These are phyloP conservation scores for Ormyrus nitidulus DNA, from an alignment of 2,888 invertebrate species.

Conservation along the genomic window DNA sequence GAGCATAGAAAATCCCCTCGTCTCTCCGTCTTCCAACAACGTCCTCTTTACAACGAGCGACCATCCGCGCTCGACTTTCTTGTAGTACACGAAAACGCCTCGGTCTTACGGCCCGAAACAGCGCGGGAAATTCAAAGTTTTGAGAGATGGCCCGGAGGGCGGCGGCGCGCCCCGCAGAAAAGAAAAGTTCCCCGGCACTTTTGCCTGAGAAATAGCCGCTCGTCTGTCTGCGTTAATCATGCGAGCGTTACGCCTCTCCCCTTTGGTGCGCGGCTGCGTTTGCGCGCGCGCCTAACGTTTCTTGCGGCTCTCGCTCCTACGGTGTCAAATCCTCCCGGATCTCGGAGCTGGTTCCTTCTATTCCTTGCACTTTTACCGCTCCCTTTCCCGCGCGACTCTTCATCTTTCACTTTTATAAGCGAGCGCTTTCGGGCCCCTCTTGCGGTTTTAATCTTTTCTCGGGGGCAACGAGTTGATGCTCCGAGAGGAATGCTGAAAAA, in stretches of 20 bases:
- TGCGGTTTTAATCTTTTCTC: too few relatives aligned
- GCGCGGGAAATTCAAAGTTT: constrained; percentile 46
- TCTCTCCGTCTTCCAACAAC: not conserved
- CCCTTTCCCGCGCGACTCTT: too few relatives aligned
- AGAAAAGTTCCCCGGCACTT: constrained; percentile 59
- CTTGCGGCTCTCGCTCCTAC: not conserved
- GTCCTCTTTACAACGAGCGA: not conserved
- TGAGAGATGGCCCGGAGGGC: constrained; percentile 53
- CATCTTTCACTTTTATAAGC: too few relatives aligned
- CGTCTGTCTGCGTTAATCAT: constrained; percentile 68
- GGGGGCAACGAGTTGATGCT: too few relatives aligned
- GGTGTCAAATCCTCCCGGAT: constrained; percentile 25
- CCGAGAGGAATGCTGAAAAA: too few relatives aligned
- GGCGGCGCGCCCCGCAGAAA: constrained; percentile 37
- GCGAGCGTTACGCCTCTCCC: constrained; percentile 34
- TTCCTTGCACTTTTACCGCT: too few relatives aligned
- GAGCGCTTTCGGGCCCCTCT: too few relatives aligned
- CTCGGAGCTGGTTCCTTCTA: not conserved
- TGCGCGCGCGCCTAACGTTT: not conserved
- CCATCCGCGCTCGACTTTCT: not conserved
- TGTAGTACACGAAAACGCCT: not conserved
- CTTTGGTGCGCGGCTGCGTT: constrained; percentile 4
- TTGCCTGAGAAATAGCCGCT: constrained; percentile 64
- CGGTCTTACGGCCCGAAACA: not conserved
- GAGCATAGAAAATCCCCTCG: too few relatives aligned